Evolutionary conservation across 1,140 invertebrate species (phyloP).

Genomic region (Elymnias hypermnestra): DNA sequence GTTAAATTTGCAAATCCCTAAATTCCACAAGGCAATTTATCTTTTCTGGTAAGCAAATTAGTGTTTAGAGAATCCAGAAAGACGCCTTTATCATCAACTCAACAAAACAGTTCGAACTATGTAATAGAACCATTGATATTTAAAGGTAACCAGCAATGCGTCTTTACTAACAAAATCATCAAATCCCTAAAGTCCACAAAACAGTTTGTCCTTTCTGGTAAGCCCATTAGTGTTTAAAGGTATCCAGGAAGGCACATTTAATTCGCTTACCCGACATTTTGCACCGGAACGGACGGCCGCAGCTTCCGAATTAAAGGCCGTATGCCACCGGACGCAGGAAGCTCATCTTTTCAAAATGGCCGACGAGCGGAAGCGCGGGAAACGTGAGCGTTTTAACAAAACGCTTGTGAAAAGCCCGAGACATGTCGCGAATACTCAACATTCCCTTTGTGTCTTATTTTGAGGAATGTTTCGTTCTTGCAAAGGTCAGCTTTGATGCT

Average conservation of each 20-base stretch:
- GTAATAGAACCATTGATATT: too few species aligned
- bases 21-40: too few species aligned
- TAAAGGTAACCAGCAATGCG: too few species aligned
- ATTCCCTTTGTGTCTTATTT: constrained; percentile 29
- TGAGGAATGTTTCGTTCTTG: constrained; percentile 14
- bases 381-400: constrained; percentile 70
- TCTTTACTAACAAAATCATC: too few species aligned
- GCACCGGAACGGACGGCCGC: constrained; percentile 50
- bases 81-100: too few species aligned
- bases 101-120: too few species aligned
- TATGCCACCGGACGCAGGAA: constrained; percentile 49
- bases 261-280: constrained; percentile 67
- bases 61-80: too few species aligned
- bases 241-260: constrained; percentile 49
- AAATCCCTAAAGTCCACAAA: too few species aligned
- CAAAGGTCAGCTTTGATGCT: constrained; percentile 12
- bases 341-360: constrained; percentile 69
- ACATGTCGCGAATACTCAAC: constrained; percentile 45
- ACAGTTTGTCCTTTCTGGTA: constrained; percentile 13
- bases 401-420: constrained; percentile 50
- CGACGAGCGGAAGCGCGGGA: constrained; percentile 52
- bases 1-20: too few species aligned
- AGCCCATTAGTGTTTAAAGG: constrained; percentile 23
- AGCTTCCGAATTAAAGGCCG: constrained; percentile 57
- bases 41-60: too few species aligned